Conservation (phyloP, 2,797 vertebrate genomes). For the Coregonus ussuriensis region DNA sequence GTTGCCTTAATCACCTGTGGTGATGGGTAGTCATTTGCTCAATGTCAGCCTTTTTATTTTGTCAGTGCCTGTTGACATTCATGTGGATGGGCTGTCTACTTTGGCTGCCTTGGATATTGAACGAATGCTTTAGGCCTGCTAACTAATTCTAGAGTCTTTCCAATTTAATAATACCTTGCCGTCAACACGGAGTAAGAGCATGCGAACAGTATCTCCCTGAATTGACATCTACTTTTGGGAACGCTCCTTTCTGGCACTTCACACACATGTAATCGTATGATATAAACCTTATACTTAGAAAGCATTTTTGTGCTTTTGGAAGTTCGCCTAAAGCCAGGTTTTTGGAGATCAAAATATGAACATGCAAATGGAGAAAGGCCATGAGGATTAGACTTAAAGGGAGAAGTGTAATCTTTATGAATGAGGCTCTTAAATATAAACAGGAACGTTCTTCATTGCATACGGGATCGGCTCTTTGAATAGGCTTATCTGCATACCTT, state of each 20-base stretch:
- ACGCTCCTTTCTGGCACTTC: background rate
- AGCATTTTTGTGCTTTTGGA: slow-evolving; percentile 29
- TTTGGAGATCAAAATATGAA: slow-evolving; percentile 35
- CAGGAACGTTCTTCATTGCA: slow-evolving; percentile 58
- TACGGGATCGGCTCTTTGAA: slow-evolving; percentile 34
- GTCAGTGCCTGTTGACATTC: slow-evolving; percentile 51
- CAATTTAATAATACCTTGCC: slow-evolving; percentile 37
- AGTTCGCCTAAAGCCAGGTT: slow-evolving; percentile 33
- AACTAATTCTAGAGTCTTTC: slow-evolving; percentile 39
- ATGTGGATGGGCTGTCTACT: slow-evolving; percentile 45
- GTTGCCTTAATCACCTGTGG: slow-evolving; percentile 37
- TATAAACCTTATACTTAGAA: slow-evolving; percentile 21
- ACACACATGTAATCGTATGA: slow-evolving; percentile 26
- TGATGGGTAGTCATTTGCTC: slow-evolving; percentile 48
- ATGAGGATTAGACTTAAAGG: slow-evolving; percentile 60
- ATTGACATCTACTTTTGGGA: slow-evolving; percentile 13
- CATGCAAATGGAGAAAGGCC: slow-evolving; percentile 53
- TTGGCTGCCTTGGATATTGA: slow-evolving; percentile 44
- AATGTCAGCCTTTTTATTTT: slow-evolving; percentile 31
- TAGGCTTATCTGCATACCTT: slow-evolving; percentile 35
- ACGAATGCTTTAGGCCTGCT: slow-evolving; percentile 47
- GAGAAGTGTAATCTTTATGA: slow-evolving; percentile 66
- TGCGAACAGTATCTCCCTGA: slow-evolving; percentile 18
- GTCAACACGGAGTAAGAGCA: slow-evolving; percentile 28
- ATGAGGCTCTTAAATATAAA: slow-evolving; percentile 71